A percentile compares a stretch with the other conserved stretches of the same genome.
Conservation (phyloP, 2,888 invertebrate species). For the Ennomos quercinarius region DNA sequence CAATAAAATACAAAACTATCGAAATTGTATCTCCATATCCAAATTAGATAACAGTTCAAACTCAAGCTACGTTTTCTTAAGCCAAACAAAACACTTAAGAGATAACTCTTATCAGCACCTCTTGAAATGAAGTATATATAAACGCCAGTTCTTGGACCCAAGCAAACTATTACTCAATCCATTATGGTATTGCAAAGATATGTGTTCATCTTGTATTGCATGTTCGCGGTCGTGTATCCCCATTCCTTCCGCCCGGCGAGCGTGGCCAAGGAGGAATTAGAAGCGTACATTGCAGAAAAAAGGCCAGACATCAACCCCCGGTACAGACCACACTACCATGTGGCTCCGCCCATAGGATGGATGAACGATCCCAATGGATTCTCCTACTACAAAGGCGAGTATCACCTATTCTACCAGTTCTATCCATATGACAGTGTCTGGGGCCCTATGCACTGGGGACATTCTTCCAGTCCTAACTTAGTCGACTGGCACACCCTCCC, state of each 20-base stretch:
- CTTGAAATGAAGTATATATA: conserved; percentile 11
- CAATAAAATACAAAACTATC: too few relatives aligned
- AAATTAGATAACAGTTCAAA: too few relatives aligned
- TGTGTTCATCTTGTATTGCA: conserved; percentile 41
- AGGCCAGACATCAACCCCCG: conserved; percentile 64
- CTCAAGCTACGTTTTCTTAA: conserved; percentile 3
- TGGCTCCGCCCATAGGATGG: conserved; percentile 80
- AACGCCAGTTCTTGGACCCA: conserved; percentile 17
- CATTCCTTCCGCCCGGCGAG: conserved; percentile 46
- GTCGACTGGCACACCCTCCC: conserved; percentile 79
- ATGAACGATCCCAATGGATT: conserved; percentile 86
- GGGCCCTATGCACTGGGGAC: conserved; percentile 86
- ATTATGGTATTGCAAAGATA: conserved; percentile 29
- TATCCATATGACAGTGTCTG: conserved; percentile 76
- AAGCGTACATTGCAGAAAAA: conserved; percentile 66
- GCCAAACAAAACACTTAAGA: conserved; percentile 39
- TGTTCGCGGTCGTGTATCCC: conserved; percentile 45
- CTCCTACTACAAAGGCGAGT: conserved; percentile 77
- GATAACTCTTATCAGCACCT: conserved; percentile 37
- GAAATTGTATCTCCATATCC: too few relatives aligned
- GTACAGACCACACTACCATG: conserved; percentile 70
- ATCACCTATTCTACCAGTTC: conserved; percentile 83
- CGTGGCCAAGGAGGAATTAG: conserved; percentile 53
- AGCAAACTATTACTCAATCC: conserved; percentile 9
- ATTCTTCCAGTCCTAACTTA: conserved; percentile 73